Percentiles rank a stretch among this genome's conserved stretches.
Conservation (phyloP, 2,113 vertebrate genomes). For the Sapajus apella region DNA sequence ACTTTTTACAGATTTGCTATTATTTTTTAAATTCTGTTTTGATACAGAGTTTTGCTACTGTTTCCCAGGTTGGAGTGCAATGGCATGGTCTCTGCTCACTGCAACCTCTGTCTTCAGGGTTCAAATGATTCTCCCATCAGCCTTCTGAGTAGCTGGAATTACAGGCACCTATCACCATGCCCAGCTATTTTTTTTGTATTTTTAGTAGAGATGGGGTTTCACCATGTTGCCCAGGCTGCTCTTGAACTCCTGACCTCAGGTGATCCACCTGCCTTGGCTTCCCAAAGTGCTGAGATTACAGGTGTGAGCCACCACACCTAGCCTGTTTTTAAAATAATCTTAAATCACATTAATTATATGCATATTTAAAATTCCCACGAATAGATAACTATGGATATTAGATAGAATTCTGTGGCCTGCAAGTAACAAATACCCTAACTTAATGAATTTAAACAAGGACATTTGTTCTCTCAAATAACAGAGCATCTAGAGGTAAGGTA, state of each 20-base stretch:
- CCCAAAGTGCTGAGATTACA: too few species aligned
- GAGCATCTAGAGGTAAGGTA: background rate
- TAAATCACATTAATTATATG: background rate
- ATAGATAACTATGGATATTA: background rate
- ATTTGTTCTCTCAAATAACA: conserved; percentile 4
- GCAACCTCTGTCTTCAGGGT: too few species aligned
- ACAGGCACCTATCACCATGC: too few species aligned
- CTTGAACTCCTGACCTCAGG: too few species aligned
- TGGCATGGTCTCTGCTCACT: background rate
- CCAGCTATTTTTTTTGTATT: too few species aligned
- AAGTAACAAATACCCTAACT: background rate
- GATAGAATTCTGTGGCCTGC: background rate
- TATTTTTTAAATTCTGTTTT: background rate
- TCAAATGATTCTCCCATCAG: too few species aligned
- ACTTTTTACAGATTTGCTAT: background rate
- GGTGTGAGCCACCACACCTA: too few species aligned
- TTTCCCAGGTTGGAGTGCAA: background rate
- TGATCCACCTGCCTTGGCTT: too few species aligned
- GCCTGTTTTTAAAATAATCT: background rate
- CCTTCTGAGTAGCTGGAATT: too few species aligned
- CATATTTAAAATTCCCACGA: conserved; percentile 9
- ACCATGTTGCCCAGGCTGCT: too few species aligned
- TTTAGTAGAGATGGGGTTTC: too few species aligned
- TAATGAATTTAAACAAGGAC: background rate
- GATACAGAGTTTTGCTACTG: background rate